Conservation (phyloP, 2,888 invertebrate species). For the Hyalella azteca region DNA sequence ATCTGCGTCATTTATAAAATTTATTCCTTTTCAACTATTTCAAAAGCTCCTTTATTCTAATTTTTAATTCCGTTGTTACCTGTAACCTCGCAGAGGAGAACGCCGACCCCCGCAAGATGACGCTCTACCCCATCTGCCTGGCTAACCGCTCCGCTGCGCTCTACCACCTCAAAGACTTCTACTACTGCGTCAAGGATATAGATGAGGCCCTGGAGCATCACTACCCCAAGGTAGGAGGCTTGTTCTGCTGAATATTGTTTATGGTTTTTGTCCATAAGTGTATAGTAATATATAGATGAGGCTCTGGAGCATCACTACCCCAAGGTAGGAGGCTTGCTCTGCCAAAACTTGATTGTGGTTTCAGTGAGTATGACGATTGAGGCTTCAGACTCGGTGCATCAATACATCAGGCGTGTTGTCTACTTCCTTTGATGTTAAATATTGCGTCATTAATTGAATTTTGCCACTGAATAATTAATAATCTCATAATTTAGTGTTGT, state of each 20-base stretch:
- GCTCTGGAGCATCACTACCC: constrained; percentile 58
- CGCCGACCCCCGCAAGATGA: constrained; percentile 56
- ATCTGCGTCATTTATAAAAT: no score
- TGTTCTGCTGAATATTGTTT: no score
- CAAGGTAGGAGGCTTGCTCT: constrained; percentile 11
- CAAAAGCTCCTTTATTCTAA: no score
- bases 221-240: constrained; percentile 44
- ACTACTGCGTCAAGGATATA: constrained; percentile 55
- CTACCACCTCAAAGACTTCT: constrained; percentile 54
- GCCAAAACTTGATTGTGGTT: neutral
- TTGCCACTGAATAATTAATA: neutral
- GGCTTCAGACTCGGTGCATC: neutral
- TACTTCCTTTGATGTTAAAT: neutral
- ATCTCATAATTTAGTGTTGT: neutral
- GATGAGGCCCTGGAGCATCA: constrained; percentile 58
- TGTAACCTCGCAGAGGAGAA: constrained; percentile 50
- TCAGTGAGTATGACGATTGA: neutral
- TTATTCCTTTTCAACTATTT: no score
- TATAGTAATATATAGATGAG: constrained; percentile 56
- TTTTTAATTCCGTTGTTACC: neutral
- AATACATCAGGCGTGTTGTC: neutral
- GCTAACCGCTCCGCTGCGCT: constrained; percentile 56
- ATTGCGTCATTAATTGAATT: neutral
- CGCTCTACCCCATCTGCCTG: constrained; percentile 56
- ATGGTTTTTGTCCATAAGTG: no score